Base-by-base conservation (phyloP, 2,797 vertebrate species). In the Coccyzus lansbergi region DNA sequence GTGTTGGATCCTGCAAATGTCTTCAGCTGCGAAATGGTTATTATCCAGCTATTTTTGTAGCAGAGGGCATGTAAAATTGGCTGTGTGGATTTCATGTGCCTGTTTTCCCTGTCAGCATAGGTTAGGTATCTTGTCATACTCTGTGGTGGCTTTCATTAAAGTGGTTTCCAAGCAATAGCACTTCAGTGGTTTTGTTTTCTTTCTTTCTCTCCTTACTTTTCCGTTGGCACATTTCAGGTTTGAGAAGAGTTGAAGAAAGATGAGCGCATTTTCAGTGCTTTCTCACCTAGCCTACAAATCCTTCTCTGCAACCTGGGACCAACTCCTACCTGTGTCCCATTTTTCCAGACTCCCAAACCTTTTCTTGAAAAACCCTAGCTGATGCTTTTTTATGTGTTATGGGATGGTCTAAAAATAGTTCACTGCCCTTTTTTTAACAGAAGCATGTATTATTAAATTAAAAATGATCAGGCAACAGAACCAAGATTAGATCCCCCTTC, bases 401-500 rank as follows among this genome's bases (percentile, higher is more conserved):
- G 83, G 93, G 91, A 31, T 79, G 67, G 77, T 77, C 92, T 95
- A 95, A 95, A 96, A 93, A 96, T 96, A 92, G 77, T 1, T 2
- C 2, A 1, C 82, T 94, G 91, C 84, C 93, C 91, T 95, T 94
- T n/a, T n/a, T 95, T 94, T 95, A 91, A 82, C 77, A 91, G 92
- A 86, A 92, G 60, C 85, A 93, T 96, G 59, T 74, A 92, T 95
- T 96, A 96, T 96, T 96, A 92, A 97, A 86, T 76, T 77, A 92
- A 81, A 72, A 93, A 75, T 69, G 88, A 92, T 95, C 53, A 95
- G 93, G 42, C 1, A 1, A 72, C 2, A 13, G 82, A 72, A 74
- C 21, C 53, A 53, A 88, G 90, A 90, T 55, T 69, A 95, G 91
- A 81, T 81, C 29, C 36, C 34, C 40, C 34, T 89, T 85, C 71